Percentiles rank a stretch among this genome's conserved stretches.
Evolutionary conservation across 2,113 vertebrate species (phyloP).

Genomic region (Patagioenas fasciata): DNA sequence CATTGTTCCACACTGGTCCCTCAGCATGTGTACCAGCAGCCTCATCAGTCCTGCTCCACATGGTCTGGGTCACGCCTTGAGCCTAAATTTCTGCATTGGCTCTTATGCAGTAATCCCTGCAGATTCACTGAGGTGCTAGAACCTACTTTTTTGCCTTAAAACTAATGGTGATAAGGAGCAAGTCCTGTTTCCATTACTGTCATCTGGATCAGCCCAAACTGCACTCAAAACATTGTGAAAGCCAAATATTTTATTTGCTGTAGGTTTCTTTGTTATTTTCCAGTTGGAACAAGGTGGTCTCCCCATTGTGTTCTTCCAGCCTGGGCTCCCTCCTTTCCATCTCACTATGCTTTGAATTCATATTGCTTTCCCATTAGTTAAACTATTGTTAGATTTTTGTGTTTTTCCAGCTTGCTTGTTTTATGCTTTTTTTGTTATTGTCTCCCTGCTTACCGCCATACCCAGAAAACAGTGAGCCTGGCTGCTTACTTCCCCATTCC

Average conservation of each 20-base stretch:
- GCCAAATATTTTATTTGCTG: neutral
- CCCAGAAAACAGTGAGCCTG: neutral
- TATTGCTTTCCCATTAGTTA: neutral
- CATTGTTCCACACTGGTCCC: fast-evolving
- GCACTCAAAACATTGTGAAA: neutral
- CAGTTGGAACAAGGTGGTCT: neutral
- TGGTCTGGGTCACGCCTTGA: neutral
- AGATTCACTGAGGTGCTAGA: fast-evolving
- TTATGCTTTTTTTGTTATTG: neutral
- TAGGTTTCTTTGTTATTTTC: neutral
- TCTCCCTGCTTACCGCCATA: neutral
- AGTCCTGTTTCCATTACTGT: neutral
- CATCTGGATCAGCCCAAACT: neutral
- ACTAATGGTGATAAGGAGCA: neutral
- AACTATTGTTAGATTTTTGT: neutral
- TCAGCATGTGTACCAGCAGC: fast-evolving
- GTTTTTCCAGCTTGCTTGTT: neutral
- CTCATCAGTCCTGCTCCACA: neutral
- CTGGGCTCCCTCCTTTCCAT: neutral
- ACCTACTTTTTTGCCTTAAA: neutral
- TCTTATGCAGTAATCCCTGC: fast-evolving
- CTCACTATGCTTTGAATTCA: neutral
- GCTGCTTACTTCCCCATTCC: neutral
- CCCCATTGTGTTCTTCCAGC: neutral
- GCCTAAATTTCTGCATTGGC: neutral